These are phyloP conservation scores for Caenorhabditis tropicalis DNA, from an alignment of 1,140 invertebrate species.

Conservation along the genomic window DNA sequence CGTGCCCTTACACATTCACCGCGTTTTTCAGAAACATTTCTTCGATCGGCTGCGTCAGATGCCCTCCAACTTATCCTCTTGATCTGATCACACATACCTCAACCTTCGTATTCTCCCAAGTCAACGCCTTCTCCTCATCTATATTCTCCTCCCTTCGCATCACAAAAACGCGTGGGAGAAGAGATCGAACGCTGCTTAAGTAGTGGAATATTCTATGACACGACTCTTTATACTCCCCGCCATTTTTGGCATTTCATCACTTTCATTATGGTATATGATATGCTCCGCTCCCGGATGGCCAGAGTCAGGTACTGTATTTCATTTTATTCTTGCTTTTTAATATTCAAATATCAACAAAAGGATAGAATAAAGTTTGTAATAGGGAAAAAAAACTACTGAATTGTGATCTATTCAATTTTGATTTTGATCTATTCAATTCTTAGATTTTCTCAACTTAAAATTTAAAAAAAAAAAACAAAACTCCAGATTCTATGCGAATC, in stretches of 20 bases:
- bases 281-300: slow-evolving; percentile 67
- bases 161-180: slow-evolving; percentile 25
- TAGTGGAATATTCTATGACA: slow-evolving; percentile 61
- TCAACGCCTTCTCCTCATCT: slow-evolving; percentile 29
- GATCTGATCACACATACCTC: slow-evolving; percentile 42
- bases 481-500: too few relatives aligned
- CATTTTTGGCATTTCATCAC: slow-evolving; percentile 66
- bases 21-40: slow-evolving; percentile 40
- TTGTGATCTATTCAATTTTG: too few relatives aligned
- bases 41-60: slow-evolving; percentile 33
- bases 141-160: slow-evolving; percentile 41
- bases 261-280: slow-evolving; percentile 67
- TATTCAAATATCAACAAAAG: too few relatives aligned
- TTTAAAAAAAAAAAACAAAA: too few relatives aligned
- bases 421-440: too few relatives aligned
- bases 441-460: too few relatives aligned
- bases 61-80: slow-evolving; percentile 34
- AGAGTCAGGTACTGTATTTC: slow-evolving; percentile 51
- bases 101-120: slow-evolving; percentile 28
- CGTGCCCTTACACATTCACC: slow-evolving; percentile 18
- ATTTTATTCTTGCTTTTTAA: too few relatives aligned
- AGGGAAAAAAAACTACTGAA: too few relatives aligned
- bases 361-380: too few relatives aligned
- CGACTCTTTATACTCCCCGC: slow-evolving; percentile 68
- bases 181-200: slow-evolving; percentile 18